Base-by-base conservation (phyloP, 2,797 vertebrate species). In the Argya squamiceps region DNA sequence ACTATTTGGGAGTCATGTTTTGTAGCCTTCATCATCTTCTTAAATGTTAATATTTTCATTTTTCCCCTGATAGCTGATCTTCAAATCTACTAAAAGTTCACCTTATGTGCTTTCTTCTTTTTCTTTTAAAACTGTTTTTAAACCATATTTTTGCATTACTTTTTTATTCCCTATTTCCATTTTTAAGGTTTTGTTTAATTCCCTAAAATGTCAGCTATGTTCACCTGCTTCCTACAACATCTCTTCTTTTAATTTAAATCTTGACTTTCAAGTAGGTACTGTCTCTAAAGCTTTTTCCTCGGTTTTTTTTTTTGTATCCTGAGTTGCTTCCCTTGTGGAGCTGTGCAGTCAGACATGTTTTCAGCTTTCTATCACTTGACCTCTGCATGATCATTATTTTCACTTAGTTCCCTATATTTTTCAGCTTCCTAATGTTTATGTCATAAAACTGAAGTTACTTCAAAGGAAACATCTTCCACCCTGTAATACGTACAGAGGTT, bases 41-140 rank as follows among this genome's bases (percentile, higher is more conserved):
- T 88, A 85, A 85, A 59, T 69, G 76, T 91, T 89, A 96, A 80
- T 92, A 68, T 88, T 93, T 95, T 93, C 11, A 32, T 81, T 93
- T 89, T 93, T 88, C 43, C 44, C 50, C 63, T 69, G 58, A 73
- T 26, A 84, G 34, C 15, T 86, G 39, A 76, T 91, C 50, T 92
- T 93, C 73, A 84, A 52, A 55, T 78, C 62, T 55, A 43, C 36
- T 55, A 81, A 76, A 79, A 88, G 26, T 94, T 94, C 63, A 73
- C 15, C 11, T 52, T 62, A 22, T 32, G 3, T 55, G 24, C 37
- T 69, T 68, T 36, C 30, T 78, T 77, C 30, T 44, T 64, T 67
- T 79, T 64, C 43, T 79, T 84, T 59, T 22, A 65, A 64, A 87
- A 53, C 27, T 71, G 15, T 92, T 92, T 91, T 88, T 44, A 88